Evolutionary conservation across 2,113 vertebrate genomes (phyloP).

Genomic region (Stegastes partitus): DNA sequence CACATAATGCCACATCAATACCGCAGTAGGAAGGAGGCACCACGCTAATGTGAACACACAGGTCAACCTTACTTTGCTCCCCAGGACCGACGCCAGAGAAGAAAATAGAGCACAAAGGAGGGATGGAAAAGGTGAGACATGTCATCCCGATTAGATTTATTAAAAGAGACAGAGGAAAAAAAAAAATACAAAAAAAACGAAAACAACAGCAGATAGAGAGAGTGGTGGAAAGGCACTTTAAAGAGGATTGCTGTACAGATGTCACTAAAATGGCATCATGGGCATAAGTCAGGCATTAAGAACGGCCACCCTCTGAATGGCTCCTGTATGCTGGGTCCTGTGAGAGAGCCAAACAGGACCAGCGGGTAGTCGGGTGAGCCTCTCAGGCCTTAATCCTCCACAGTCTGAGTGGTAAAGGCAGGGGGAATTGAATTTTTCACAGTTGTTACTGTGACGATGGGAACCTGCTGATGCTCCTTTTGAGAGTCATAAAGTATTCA

Average conservation of each 20-base stretch:
- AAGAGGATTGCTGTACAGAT: conserved; percentile 82
- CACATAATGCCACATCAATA: conserved; percentile 86
- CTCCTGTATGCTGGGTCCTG: conserved; percentile 60
- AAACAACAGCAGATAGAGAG: not conserved
- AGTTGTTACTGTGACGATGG: conserved; percentile 76
- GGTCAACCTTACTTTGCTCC: conserved; percentile 79
- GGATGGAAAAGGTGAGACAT: conserved; percentile 80
- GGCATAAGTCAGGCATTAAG: conserved; percentile 83
- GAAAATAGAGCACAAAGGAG: conserved; percentile 59
- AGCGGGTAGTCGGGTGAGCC: conserved; percentile 69
- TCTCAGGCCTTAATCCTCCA: conserved; percentile 72
- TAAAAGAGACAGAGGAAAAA: conserved; percentile 53
- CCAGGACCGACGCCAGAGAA: conserved; percentile 68
- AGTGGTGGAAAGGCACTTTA: conserved; percentile 39
- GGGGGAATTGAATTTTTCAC: conserved; percentile 79
- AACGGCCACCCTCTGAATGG: conserved; percentile 77
- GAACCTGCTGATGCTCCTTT: conserved; percentile 77
- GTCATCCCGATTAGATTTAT: conserved; percentile 79
- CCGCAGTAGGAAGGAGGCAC: conserved; percentile 88
- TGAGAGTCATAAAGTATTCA: conserved; percentile 66
- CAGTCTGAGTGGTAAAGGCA: conserved; percentile 68
- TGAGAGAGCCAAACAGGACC: conserved; percentile 49
- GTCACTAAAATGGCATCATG: conserved; percentile 80
- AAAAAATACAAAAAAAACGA: not conserved
- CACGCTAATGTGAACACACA: conserved; percentile 85